Percentiles rank a stretch among this genome's conserved stretches.
Conservation (phyloP, 2,888 invertebrate species). For the Chaitophorus viminalis region DNA sequence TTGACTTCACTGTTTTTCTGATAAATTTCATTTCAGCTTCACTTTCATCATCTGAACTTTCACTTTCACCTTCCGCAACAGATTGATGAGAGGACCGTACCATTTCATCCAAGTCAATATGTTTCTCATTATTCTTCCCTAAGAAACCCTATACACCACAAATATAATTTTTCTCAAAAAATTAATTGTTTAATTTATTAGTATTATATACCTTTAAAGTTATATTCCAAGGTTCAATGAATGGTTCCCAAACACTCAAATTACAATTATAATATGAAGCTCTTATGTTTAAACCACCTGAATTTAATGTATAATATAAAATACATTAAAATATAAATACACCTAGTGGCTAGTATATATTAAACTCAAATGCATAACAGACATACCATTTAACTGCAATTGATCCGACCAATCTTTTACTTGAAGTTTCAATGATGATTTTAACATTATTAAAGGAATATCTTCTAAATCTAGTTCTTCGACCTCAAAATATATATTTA, state of each 20-base stretch:
- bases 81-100: constrained; percentile 35
- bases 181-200: neutral
- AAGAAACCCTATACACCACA: constrained; percentile 40
- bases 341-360: too few relatives aligned
- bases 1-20: constrained; percentile 50
- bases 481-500: constrained; percentile 45
- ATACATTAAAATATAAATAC: too few relatives aligned
- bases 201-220: constrained; percentile 70
- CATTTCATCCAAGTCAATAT: constrained; percentile 35
- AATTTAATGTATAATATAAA: constrained; percentile 43
- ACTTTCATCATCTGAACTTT: constrained; percentile 73
- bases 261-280: constrained; percentile 77
- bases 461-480: constrained; percentile 69
- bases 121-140: constrained; percentile 34
- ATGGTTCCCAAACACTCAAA: constrained; percentile 82
- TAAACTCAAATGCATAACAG: neutral
- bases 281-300: constrained; percentile 69
- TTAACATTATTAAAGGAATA: constrained; percentile 71
- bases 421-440: constrained; percentile 72
- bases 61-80: constrained; percentile 67
- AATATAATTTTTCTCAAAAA: neutral
- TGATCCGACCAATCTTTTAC: constrained; percentile 77
- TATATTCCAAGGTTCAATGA: constrained; percentile 84
- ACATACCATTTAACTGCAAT: constrained; percentile 68
- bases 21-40: constrained; percentile 66